phyloP scores from a whole-genome alignment of 2,888 invertebrate species.

The Lithophane socia region DNA sequence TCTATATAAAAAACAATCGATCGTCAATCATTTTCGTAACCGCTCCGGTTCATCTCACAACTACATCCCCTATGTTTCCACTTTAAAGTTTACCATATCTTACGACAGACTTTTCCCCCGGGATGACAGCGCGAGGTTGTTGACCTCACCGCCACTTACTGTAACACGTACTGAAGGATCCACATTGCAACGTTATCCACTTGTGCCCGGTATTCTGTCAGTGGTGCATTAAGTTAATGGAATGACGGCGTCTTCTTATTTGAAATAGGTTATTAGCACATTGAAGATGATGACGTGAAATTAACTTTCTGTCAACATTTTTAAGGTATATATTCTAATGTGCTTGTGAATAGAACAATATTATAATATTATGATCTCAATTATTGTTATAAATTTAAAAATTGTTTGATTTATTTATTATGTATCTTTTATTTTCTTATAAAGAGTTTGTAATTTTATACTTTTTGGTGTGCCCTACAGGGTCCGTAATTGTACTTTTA shows the following conservation, averaged over 20 bases:
- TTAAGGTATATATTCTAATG: no score
- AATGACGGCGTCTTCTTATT: neutral
- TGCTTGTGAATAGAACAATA: no score
- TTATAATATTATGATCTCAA: no score
- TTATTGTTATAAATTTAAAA: no score
- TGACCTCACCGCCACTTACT: conserved; percentile 68
- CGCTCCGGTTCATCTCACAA: conserved; percentile 14
- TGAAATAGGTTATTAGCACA: neutral
- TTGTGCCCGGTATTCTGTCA: conserved; percentile 37
- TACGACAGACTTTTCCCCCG: conserved; percentile 68
- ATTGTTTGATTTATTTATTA: no score
- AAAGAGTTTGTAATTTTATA: no score
- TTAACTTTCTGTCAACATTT: no score
- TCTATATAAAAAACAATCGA: neutral
- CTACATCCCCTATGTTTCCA: conserved; percentile 57
- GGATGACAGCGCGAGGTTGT: conserved; percentile 67
- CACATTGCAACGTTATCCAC: conserved; percentile 55
- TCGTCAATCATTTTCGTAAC: neutral
- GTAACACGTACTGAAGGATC: conserved; percentile 60
- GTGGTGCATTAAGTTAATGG: conserved; percentile 18
- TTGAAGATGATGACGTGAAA: neutral
- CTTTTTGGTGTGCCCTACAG: no score
- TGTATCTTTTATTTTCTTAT: no score
- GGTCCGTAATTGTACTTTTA: no score
- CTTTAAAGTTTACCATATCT: conserved; percentile 75